Evolutionary conservation across 2,797 vertebrate genomes (phyloP), one percentile per base, ranked within the genome.

Genomic region (Silurus lanzhouensis): DNA sequence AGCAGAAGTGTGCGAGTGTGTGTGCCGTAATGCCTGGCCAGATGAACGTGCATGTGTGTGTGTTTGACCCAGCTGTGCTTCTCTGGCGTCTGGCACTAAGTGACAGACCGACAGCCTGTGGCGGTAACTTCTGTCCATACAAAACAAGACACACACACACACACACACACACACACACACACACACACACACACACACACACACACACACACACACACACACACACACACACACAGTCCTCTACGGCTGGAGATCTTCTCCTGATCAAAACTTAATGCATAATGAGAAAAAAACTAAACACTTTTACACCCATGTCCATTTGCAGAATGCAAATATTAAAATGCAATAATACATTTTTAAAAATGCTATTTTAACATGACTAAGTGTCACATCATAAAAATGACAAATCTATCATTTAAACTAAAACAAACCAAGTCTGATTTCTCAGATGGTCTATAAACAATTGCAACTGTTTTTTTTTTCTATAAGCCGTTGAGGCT

Each of bases 41-140:
- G 55, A 60, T 20, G 75, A 58, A 13, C 2, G 25, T 58, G 55
- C 27, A 48, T 58, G 74, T 48, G 38, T 48, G 20, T 25, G 44
- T 67, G 27, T 67, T 25, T 15, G 13, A 31, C 74, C 74, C 74
- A 77, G 74, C 74, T 77, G 74, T 77, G 52, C 19, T 70, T 79
- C 66, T 61, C 83, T 60, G 75, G 75, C 83, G 6, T 71, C 75
- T 84, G 64, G 52, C 55, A 70, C 14, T 3, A 79, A 84, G 64
- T 77, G 74, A 77, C 74, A 77, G 74, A 84, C 83, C 57, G 75
- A 61, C 2, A 48, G 75, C 83, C 75, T 67, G 64, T 2, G 48
- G 83, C 55, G 0, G 7, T 15, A 27, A 57, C 84, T 55, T 85
- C 84, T 85, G 84, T 38, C 25, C 57, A 64, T 46, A 7, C 22